phyloP scores from a whole-genome alignment of 2,113 vertebrate species.

The Capricornis sumatraensis region DNA sequence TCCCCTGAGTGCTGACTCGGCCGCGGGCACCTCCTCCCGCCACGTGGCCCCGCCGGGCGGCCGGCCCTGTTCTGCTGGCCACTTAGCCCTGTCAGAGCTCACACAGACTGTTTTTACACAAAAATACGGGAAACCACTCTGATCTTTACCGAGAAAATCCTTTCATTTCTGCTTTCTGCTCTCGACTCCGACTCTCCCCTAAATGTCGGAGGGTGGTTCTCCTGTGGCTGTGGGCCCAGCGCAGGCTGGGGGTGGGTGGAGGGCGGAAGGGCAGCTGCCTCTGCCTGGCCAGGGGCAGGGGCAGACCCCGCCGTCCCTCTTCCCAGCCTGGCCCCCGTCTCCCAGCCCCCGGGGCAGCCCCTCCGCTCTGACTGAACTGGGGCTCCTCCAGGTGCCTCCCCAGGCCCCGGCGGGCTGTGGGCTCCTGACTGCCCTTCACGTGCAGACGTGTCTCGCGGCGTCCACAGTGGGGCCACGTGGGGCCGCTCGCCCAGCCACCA shows the following conservation, averaged over 20 bases:
- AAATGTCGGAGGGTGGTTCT: constrained; percentile 80
- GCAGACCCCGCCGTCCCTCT: fast-evolving
- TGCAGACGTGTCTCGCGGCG: fast-evolving
- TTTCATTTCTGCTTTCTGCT: constrained; percentile 78
- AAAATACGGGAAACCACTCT: constrained; percentile 66
- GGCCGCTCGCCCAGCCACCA: fast-evolving
- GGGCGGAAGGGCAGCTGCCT: neutral
- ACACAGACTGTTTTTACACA: constrained; percentile 66
- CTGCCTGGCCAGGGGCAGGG: neutral
- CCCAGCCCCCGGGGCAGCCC: neutral
- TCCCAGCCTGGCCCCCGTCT: neutral
- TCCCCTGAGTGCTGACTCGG: fast-evolving
- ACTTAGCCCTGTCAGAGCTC: constrained; percentile 62
- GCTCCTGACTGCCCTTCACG: neutral
- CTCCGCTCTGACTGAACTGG: too few relatives aligned
- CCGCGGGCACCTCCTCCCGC: fast-evolving
- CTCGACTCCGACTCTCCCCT: constrained; percentile 71
- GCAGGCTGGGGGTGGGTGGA: neutral
- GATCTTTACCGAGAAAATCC: constrained; percentile 84
- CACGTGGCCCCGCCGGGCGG: fast-evolving
- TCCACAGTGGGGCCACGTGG: fast-evolving
- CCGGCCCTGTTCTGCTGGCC: neutral
- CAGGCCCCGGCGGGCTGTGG: too few relatives aligned
- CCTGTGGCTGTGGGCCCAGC: neutral
- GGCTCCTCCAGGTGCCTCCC: fast-evolving